Percentiles rank a stretch among this genome's conserved stretches.
Evolutionary conservation across 2,888 invertebrate genomes (phyloP).

Genomic region (Priocnemis perturbator): DNA sequence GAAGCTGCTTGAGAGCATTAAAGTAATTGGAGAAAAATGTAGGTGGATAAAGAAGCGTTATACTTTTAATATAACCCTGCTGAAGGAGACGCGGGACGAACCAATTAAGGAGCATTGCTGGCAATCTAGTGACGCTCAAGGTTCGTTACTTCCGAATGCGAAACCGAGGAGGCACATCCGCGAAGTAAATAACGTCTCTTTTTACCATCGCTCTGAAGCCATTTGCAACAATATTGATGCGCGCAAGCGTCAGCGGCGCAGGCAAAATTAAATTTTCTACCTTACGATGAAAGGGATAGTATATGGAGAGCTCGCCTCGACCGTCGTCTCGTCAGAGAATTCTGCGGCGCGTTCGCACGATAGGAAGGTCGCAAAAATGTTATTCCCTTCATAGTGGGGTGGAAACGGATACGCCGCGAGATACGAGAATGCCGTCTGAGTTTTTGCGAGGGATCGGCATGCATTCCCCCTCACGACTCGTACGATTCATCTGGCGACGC

Average conservation of each 20-base stretch:
- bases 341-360: too few species aligned
- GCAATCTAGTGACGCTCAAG: too few species aligned
- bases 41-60: too few species aligned
- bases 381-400: slow-evolving; percentile 8
- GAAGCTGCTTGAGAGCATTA: too few species aligned
- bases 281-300: slow-evolving; percentile 30
- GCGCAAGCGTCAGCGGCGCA: not conserved
- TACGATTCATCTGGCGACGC: not conserved
- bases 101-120: too few species aligned
- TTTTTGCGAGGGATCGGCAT: slow-evolving; percentile 3
- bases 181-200: not conserved
- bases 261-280: slow-evolving; percentile 36
- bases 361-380: too few species aligned
- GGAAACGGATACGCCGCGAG: slow-evolving; percentile 16
- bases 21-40: too few species aligned
- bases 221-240: slow-evolving; percentile 19
- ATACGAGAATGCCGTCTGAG: not conserved
- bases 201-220: slow-evolving; percentile 16
- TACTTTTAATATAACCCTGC: too few species aligned
- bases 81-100: too few species aligned
- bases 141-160: too few species aligned
- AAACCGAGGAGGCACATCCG: not conserved
- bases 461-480: not conserved
- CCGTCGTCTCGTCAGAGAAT: slow-evolving; percentile 21
- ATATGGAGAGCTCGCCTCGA: slow-evolving; percentile 22